Percentiles rank a stretch among this genome's conserved stretches.
Evolutionary conservation across 2,888 invertebrate genomes (phyloP).

Genomic region (Dryobota labecula): DNA sequence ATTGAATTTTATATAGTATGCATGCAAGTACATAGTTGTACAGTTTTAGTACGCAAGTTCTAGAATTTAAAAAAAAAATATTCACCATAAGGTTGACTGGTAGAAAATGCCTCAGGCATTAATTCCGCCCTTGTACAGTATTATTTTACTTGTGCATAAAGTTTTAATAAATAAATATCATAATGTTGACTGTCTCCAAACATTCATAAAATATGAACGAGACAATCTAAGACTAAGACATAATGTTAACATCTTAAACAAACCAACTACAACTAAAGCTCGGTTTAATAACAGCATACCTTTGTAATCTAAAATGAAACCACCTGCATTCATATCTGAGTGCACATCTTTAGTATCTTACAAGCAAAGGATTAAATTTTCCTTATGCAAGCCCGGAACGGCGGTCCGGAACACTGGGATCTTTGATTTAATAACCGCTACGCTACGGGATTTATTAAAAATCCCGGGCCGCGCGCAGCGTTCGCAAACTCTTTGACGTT

Average conservation of each 20-base stretch:
- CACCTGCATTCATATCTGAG: constrained; percentile 56
- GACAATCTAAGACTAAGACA: constrained; percentile 5
- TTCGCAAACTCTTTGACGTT: constrained; percentile 68
- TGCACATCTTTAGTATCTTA: constrained; percentile 51
- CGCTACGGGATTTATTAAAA: constrained; percentile 71
- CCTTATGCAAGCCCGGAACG: constrained; percentile 55
- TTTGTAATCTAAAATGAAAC: constrained; percentile 46
- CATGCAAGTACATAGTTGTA: neutral
- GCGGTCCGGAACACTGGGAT: constrained; percentile 62
- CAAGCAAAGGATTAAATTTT: constrained; percentile 68
- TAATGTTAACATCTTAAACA: constrained; percentile 15
- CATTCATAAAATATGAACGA: neutral
- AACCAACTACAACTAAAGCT: constrained; percentile 20
- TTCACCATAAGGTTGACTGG: too few relatives aligned
- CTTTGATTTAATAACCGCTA: constrained; percentile 75
- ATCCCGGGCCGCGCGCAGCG: constrained; percentile 55
- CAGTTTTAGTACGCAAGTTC: neutral
- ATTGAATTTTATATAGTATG: neutral
- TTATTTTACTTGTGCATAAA: too few relatives aligned
- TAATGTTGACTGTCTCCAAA: neutral
- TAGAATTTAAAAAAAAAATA: neutral
- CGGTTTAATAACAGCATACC: constrained; percentile 48
- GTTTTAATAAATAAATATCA: too few relatives aligned
- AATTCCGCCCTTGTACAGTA: too few relatives aligned
- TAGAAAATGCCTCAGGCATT: too few relatives aligned